phyloP scores from a whole-genome alignment of 2,113 vertebrate species.

The Psephotus haematonotus region DNA sequence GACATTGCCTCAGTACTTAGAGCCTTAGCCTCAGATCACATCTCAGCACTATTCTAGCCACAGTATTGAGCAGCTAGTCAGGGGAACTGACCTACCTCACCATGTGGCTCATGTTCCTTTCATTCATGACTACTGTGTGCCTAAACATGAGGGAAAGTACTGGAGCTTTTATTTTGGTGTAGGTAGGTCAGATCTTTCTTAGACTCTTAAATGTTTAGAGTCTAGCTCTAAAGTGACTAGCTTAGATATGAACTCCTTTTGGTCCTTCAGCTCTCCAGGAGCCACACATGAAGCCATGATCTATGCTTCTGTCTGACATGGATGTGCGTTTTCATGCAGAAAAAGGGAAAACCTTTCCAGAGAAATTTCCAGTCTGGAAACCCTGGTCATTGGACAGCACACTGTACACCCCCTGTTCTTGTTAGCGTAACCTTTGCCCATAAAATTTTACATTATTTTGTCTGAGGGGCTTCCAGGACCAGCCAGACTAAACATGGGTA shows the following conservation, averaged over 20 bases:
- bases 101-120: fast-evolving
- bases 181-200: background rate
- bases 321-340: background rate
- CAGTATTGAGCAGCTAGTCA: background rate
- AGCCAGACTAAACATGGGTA: constrained; percentile 49
- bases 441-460: constrained; percentile 43
- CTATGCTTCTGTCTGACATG: background rate
- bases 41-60: background rate
- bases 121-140: background rate
- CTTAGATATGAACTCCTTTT: background rate
- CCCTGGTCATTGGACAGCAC: background rate
- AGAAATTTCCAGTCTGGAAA: constrained; percentile 18
- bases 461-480: constrained; percentile 30
- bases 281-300: background rate
- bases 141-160: background rate
- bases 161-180: background rate
- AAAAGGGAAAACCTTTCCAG: background rate
- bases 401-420: background rate
- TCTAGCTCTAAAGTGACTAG: background rate
- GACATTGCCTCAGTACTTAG: background rate
- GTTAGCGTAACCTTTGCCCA: constrained; percentile 14
- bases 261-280: background rate
- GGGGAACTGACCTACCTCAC: background rate
- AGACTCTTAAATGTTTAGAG: background rate
- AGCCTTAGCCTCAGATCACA: background rate